A percentile compares a stretch with the other conserved stretches of the same genome.
These are phyloP conservation scores for Drosophila oshimai DNA, from an alignment of 1,140 invertebrate species.

Conservation along the genomic window DNA sequence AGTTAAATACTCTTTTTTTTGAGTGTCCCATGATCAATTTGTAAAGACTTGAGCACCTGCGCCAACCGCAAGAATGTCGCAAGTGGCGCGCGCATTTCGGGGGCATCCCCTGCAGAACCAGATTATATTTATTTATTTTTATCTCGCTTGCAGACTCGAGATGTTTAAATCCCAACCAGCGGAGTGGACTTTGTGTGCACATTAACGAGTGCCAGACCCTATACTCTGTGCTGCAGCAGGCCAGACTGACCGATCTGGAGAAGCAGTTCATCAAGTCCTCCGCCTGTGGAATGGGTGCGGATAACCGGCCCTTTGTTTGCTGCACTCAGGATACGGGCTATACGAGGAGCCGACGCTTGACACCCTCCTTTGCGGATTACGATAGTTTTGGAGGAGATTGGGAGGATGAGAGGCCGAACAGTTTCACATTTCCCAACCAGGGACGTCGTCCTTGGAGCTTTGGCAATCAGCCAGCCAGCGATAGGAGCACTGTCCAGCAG, in stretches of 20 bases:
- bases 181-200: slow-evolving; percentile 58
- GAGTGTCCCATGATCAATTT: slow-evolving; percentile 3
- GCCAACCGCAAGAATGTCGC: slow-evolving; percentile 54
- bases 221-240: slow-evolving; percentile 56
- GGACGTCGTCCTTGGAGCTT: slow-evolving; percentile 46
- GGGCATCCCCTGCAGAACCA: slow-evolving; percentile 32
- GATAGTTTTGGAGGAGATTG: slow-evolving; percentile 34
- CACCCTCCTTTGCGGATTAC: slow-evolving; percentile 21
- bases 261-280: slow-evolving; percentile 62
- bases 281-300: slow-evolving; percentile 46
- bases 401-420: slow-evolving; percentile 6
- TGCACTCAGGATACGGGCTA: slow-evolving; percentile 73
- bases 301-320: slow-evolving; percentile 62
- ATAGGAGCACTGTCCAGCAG: neutral
- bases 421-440: slow-evolving; percentile 28
- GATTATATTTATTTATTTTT: slow-evolving; percentile 3
- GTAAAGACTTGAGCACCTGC: neutral
- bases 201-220: slow-evolving; percentile 64
- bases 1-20: neutral
- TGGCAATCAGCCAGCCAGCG: slow-evolving; percentile 9
- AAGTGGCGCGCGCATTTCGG: slow-evolving; percentile 27
- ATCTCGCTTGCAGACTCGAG: slow-evolving; percentile 36
- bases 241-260: slow-evolving; percentile 19
- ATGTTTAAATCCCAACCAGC: slow-evolving; percentile 67
- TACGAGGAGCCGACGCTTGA: slow-evolving; percentile 13